Percentiles rank a stretch among this genome's conserved stretches.
Conservation (phyloP, 2,113 vertebrate genomes). For the Serilophus lunatus region DNA sequence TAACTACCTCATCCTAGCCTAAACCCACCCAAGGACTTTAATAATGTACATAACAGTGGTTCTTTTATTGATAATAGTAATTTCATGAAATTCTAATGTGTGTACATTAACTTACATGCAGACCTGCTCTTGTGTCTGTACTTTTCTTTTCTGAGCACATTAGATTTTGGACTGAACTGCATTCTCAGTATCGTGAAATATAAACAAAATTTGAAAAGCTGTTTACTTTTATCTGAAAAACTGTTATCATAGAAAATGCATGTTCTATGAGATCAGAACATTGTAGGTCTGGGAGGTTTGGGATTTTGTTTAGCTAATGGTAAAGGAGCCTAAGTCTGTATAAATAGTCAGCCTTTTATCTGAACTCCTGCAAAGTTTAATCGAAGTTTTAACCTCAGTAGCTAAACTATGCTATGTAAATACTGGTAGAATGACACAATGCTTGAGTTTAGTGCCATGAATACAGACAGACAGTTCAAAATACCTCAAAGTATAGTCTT, state of each 20-base stretch:
- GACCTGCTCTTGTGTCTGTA: background rate
- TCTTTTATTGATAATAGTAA: background rate
- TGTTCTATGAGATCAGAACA: conserved; percentile 8
- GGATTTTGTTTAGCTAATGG: background rate
- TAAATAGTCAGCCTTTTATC: background rate
- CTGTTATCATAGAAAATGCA: too few relatives aligned
- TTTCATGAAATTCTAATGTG: background rate
- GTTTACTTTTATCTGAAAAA: conserved; percentile 14
- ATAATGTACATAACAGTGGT: background rate
- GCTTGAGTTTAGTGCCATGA: background rate
- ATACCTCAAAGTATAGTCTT: background rate
- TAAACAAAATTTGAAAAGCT: background rate
- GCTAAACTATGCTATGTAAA: background rate
- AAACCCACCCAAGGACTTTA: background rate
- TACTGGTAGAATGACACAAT: background rate
- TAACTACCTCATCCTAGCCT: background rate
- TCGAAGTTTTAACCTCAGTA: background rate
- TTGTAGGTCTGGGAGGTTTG: background rate
- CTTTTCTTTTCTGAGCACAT: background rate
- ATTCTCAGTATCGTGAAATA: background rate
- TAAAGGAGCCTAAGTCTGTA: background rate
- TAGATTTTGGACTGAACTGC: background rate
- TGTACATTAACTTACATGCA: background rate
- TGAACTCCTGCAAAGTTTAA: background rate
- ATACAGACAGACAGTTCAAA: background rate